phyloP scores from a whole-genome alignment of 1,140 invertebrate species.

The Lepidurus apus region DNA sequence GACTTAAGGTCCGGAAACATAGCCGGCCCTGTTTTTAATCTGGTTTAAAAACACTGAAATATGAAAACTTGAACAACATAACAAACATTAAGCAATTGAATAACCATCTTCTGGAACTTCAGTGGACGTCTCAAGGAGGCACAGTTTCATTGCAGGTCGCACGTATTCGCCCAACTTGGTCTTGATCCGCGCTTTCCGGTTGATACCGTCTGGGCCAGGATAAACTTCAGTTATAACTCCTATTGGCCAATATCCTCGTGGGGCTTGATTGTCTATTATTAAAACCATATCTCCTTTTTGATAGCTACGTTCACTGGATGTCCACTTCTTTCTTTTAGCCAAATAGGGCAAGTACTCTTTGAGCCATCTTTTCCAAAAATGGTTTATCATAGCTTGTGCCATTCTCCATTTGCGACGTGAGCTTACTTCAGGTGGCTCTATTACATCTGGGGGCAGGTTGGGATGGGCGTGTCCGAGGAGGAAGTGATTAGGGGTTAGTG shows the following conservation, averaged over 20 bases:
- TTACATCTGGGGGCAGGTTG: neutral
- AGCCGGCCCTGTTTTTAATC: neutral
- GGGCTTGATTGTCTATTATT: neutral
- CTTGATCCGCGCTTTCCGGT: neutral
- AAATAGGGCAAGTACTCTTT: neutral
- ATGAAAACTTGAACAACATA: too few species aligned
- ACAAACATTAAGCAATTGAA: neutral
- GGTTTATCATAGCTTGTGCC: neutral
- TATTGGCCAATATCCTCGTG: neutral
- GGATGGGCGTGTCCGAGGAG: neutral
- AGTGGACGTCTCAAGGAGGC: neutral
- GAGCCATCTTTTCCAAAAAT: slow-evolving; percentile 28
- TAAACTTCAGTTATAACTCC: neutral
- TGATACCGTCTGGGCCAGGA: slow-evolving; percentile 1
- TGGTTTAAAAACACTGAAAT: too few species aligned
- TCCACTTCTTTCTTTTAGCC: neutral
- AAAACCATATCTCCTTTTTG: neutral
- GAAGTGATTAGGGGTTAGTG: slow-evolving; percentile 13
- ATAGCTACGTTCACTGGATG: neutral
- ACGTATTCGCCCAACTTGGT: neutral
- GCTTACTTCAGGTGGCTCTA: neutral
- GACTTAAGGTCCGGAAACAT: neutral
- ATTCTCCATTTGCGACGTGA: slow-evolving; percentile 7
- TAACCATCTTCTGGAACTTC: neutral
- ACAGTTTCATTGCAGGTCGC: neutral